Percentiles rank a stretch among this genome's conserved stretches.
Conservation (phyloP, 2,888 invertebrate species). For the Tiliacea citrago region DNA sequence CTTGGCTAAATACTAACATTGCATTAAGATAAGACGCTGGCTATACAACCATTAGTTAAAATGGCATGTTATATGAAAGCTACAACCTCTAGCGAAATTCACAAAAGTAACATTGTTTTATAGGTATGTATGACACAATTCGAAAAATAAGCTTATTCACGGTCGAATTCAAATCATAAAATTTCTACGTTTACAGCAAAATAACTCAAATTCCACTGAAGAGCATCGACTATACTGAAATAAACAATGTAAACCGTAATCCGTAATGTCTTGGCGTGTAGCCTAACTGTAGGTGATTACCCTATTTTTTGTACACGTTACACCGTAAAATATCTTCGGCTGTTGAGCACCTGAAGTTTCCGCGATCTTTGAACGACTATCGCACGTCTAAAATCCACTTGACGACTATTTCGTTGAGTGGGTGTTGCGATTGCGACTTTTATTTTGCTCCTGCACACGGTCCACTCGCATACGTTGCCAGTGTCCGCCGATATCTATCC, state of each 20-base stretch:
- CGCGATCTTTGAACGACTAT: not conserved
- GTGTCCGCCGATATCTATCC: not conserved
- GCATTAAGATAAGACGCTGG: too few species aligned
- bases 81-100: not conserved
- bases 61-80: not conserved
- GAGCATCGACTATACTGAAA: constrained; percentile 40
- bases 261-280: constrained; percentile 70
- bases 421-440: constrained; percentile 1
- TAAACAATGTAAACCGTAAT: constrained; percentile 63
- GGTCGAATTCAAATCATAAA: constrained; percentile 15
- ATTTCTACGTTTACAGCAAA: constrained; percentile 28
- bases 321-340: constrained; percentile 51
- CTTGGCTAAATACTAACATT: too few species aligned
- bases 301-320: constrained; percentile 57
- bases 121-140: not conserved
- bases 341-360: constrained; percentile 66
- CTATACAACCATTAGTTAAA: not conserved
- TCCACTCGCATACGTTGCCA: not conserved
- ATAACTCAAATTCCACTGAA: constrained; percentile 29
- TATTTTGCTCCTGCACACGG: not conserved
- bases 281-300: constrained; percentile 72
- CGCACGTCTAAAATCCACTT: constrained; percentile 34
- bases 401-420: constrained; percentile 28
- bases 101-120: not conserved
- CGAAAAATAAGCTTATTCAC: not conserved